Conservation (phyloP, 2,797 vertebrate species). For the Dromococcyx pavoninus region DNA sequence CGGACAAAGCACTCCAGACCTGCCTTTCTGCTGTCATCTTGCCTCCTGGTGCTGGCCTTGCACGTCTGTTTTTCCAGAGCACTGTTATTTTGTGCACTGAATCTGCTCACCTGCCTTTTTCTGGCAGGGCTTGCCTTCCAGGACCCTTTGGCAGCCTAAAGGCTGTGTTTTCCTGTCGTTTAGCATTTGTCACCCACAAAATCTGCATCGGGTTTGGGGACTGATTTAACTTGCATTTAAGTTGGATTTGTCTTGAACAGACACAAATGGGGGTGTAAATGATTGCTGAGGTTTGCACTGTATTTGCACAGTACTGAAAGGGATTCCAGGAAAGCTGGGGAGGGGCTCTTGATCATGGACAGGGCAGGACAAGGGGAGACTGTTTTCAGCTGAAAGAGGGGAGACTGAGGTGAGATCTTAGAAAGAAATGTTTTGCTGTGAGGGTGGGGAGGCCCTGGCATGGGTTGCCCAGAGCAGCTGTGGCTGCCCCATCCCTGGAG, state of each 20-base stretch:
- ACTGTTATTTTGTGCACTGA: neutral
- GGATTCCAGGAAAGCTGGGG: too few species aligned
- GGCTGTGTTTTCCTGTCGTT: rapidly evolving
- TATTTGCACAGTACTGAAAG: too few species aligned
- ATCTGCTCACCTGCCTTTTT: neutral
- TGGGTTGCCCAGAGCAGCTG: too few species aligned
- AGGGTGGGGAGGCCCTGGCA: too few species aligned
- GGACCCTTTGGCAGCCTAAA: neutral
- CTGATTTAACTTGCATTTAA: neutral
- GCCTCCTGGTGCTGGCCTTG: neutral
- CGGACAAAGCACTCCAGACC: neutral
- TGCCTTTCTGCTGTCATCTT: neutral
- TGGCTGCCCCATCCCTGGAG: too few species aligned
- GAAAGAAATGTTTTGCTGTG: too few species aligned
- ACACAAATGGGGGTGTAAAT: neutral
- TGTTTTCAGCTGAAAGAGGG: too few species aligned
- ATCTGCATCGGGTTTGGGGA: neutral
- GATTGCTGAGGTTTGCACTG: neutral
- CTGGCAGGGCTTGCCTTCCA: neutral
- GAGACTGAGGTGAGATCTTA: too few species aligned
- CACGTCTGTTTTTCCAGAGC: neutral
- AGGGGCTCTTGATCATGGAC: too few species aligned
- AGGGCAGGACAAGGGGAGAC: too few species aligned
- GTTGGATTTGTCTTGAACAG: neutral
- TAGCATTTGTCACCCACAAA: neutral